Percentiles rank a stretch among this genome's conserved stretches.
These are phyloP conservation scores for Sparidentex hasta DNA, from an alignment of 2,797 vertebrate genomes.

Conservation along the genomic window DNA sequence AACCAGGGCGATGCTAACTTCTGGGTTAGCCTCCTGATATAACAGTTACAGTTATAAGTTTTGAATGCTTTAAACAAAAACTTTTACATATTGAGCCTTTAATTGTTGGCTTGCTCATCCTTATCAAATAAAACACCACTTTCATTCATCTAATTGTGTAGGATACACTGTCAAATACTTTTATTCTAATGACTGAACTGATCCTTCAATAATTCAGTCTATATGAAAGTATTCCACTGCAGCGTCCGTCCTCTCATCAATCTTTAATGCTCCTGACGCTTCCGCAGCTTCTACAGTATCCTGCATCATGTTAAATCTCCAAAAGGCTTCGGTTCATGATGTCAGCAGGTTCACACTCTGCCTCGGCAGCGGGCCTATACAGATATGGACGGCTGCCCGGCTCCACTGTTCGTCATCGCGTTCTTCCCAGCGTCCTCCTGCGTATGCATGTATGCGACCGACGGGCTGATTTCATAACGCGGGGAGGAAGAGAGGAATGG, in stretches of 20 bases:
- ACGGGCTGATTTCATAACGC: slow-evolving; percentile 81
- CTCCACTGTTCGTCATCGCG: slow-evolving; percentile 83
- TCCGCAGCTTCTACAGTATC: neutral
- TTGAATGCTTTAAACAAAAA: too few species aligned
- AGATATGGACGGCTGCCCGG: slow-evolving; percentile 69
- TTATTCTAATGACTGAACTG: neutral
- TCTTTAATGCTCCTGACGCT: too few species aligned
- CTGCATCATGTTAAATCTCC: too few species aligned
- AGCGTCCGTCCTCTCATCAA: neutral
- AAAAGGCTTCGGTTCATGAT: neutral
- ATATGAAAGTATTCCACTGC: neutral
- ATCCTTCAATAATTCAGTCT: neutral
- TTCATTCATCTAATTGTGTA: neutral
- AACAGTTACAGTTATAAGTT: too few species aligned
- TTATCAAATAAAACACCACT: neutral
- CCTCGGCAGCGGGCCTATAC: slow-evolving; percentile 26
- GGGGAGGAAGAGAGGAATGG: slow-evolving; percentile 75
- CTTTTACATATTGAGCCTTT: too few species aligned
- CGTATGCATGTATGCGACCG: slow-evolving; percentile 78
- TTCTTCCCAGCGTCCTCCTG: slow-evolving; percentile 74
- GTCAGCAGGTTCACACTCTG: slow-evolving; percentile 10
- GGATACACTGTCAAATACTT: neutral
- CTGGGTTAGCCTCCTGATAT: too few species aligned
- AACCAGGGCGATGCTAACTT: too few species aligned
- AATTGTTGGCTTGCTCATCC: neutral